phyloP scores from a whole-genome alignment of 2,888 invertebrate species.

The Aleiodes leptofemur region DNA sequence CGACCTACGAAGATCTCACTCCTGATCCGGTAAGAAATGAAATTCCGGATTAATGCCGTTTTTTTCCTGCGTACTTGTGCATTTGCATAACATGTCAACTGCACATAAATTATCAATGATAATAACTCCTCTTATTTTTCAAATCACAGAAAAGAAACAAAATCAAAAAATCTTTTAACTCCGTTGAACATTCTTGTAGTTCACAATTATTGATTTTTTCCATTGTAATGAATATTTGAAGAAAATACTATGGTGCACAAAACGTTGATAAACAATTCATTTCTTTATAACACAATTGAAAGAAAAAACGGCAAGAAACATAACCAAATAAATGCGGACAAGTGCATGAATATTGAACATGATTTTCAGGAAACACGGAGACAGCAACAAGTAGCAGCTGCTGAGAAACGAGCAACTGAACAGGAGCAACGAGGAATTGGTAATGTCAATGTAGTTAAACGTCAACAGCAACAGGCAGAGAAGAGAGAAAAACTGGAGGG shows the following conservation, averaged over 20 bases:
- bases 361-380: conserved; percentile 80
- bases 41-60: not conserved
- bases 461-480: conserved; percentile 79
- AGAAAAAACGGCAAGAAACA: not conserved
- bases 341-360: conserved; percentile 27
- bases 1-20: conserved; percentile 77
- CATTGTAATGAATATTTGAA: conserved; percentile 2
- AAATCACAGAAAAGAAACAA: not conserved
- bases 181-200: not conserved
- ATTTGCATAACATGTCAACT: not conserved
- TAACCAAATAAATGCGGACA: conserved; percentile 25
- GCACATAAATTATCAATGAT: not conserved
- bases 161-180: not conserved
- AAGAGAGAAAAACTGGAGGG: conserved; percentile 79
- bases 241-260: not conserved
- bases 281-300: not conserved
- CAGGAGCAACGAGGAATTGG: conserved; percentile 81
- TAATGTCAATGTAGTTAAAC: conserved; percentile 79
- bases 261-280: not conserved
- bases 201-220: conserved; percentile 13
- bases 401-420: conserved; percentile 80
- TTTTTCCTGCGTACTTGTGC: not conserved
- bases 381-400: conserved; percentile 82
- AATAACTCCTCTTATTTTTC: not conserved
- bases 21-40: conserved; percentile 78